Base-by-base conservation (phyloP, 2,888 invertebrate species). In the Ichneumon xanthorius region DNA sequence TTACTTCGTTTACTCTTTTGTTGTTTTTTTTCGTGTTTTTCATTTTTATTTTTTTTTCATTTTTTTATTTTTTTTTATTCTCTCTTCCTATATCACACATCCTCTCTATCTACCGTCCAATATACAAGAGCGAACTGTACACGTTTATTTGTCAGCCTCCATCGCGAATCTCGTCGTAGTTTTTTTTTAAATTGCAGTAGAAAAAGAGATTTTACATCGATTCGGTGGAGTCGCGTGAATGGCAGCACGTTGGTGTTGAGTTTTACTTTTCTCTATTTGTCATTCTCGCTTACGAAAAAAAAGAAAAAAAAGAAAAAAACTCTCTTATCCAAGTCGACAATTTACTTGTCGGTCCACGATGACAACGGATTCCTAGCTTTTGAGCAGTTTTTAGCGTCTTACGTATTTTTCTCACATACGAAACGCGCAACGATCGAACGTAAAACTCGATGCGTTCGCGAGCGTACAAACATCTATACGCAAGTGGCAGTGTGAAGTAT, bases 81-180 rank as follows among this genome's bases (percentile, higher is more conserved):
- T 55, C 76, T 72, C 48, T 84, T 82, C 87, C 78, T 86, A 87
- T 79, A 84, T 71, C 72, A 76, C 45, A 84, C 71, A 81, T 26
- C 63, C 53, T 78, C 48, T 78, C 80, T 80, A 84, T 45, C 84
- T 85, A 85, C 53, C 63, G 77, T 76, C n/a, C 67, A 84, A 84
- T 87, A 80, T 88, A 89, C 87, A 89, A 82, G 82, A 68, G 86
- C 86, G 86, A 84, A 86, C 78, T 89, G 82, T 77, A 79, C 88
- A 89, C 40, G 70, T 14, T 63, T 84, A 48, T 55, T 65, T 67
- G 71, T 63, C 77, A 37, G 76, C 86, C 87, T 88, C 87, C 86
- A 87, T 90, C 88, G 82, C 88, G 87, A 84, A 80, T 83, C 63
- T 84, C 87, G 87, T 84, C 58, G 58, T 26, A 55, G 22, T 19